Evolutionary conservation across 2,888 invertebrate genomes (phyloP).

Genomic region (Horisme vitalbata): DNA sequence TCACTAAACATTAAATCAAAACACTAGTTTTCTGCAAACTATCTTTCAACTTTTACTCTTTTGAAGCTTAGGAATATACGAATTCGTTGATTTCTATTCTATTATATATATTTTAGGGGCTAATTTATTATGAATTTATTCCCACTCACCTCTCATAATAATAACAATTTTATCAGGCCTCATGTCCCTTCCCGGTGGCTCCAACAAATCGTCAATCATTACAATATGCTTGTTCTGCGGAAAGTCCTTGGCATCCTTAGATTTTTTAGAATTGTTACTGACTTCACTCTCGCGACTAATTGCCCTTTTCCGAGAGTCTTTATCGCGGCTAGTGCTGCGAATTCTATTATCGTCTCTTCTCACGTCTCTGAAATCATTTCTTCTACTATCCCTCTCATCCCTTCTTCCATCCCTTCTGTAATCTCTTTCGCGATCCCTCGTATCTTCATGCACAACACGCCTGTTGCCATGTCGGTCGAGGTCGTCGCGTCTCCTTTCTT

Average conservation of each 20-base stretch:
- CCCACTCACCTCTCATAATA: constrained; percentile 87
- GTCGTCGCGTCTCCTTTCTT: constrained; percentile 34
- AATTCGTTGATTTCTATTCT: no score
- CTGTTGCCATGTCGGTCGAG: constrained; percentile 42
- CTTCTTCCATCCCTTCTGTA: constrained; percentile 41
- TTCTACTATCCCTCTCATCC: constrained; percentile 39
- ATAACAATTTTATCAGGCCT: constrained; percentile 93
- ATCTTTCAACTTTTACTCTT: no score
- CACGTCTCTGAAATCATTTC: constrained; percentile 50
- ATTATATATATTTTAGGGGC: no score
- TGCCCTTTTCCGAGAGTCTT: constrained; percentile 60
- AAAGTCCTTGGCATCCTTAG: constrained; percentile 42
- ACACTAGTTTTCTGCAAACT: no score
- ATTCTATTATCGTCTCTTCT: constrained; percentile 44
- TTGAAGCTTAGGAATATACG: no score
- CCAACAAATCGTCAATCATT: constrained; percentile 92
- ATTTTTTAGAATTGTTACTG: constrained; percentile 50
- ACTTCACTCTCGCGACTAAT: constrained; percentile 58
- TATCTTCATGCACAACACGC: constrained; percentile 31
- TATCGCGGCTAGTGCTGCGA: constrained; percentile 62
- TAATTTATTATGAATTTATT: no score
- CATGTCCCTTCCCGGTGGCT: constrained; percentile 89
- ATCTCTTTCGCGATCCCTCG: constrained; percentile 29
- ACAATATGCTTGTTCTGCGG: constrained; percentile 61
- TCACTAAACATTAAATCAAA: no score